Evolutionary conservation across 2,797 vertebrate species (phyloP).

Genomic region (Phylloscopus collybita): DNA sequence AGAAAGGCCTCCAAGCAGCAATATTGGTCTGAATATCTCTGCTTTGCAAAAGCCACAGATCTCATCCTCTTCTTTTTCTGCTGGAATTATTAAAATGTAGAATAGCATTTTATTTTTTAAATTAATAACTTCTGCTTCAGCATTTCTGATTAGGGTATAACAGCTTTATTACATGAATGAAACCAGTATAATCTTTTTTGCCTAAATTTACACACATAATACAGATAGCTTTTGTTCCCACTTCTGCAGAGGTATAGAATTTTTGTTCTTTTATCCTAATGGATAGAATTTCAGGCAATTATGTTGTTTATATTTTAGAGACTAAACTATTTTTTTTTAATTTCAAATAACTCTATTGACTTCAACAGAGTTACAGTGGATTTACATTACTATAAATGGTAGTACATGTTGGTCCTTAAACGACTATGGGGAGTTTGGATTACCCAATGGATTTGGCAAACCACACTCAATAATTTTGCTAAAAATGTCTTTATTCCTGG

Average conservation of each 20-base stretch:
- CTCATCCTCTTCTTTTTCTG: background rate
- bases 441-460: conserved; percentile 53
- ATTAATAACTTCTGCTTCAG: background rate
- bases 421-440: conserved; percentile 51
- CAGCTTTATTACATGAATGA: conserved; percentile 9
- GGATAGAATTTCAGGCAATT: conserved; percentile 42
- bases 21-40: background rate
- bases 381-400: conserved; percentile 46
- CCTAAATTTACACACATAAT: background rate
- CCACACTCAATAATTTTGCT: conserved; percentile 52
- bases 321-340: conserved; percentile 26
- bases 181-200: background rate
- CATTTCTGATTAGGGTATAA: conserved; percentile 2
- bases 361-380: conserved; percentile 18
- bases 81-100: background rate
- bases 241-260: conserved; percentile 7
- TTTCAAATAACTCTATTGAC: conserved; percentile 6
- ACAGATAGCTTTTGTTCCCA: background rate
- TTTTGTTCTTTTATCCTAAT: conserved; percentile 3
- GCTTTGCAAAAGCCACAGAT: background rate
- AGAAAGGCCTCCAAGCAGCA: background rate
- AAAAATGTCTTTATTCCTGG: conserved; percentile 62
- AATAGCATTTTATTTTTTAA: background rate
- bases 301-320: conserved; percentile 26
- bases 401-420: conserved; percentile 27